Conservation (phyloP, 2,888 invertebrate genomes). For the Lingula anatina region DNA sequence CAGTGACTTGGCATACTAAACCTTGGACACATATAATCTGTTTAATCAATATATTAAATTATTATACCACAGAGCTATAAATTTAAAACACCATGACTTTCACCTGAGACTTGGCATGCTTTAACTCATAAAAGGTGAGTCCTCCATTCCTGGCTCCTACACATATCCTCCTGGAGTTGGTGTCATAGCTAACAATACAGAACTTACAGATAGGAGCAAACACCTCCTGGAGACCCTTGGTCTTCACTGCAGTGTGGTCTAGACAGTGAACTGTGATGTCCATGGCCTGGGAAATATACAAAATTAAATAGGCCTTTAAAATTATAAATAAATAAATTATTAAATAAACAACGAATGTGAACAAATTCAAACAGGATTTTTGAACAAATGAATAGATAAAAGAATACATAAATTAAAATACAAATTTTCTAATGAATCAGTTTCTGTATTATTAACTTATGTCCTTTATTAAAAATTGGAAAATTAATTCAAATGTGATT, state of each 20-base stretch:
- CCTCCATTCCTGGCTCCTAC: slow-evolving; percentile 91
- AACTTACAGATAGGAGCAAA: slow-evolving; percentile 94
- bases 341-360: background rate
- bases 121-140: slow-evolving; percentile 89
- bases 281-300: slow-evolving; percentile 66
- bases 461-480: no score
- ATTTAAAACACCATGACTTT: no score
- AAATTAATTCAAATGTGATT: no score
- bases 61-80: no score
- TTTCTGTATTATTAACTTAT: no score
- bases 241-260: slow-evolving; percentile 87
- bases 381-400: no score
- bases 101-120: slow-evolving; percentile 85
- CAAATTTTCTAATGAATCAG: no score
- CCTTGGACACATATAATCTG: no score
- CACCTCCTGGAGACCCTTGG: slow-evolving; percentile 81
- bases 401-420: no score
- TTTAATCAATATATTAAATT: no score
- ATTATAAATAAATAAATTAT: background rate
- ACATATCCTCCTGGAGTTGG: slow-evolving; percentile 85
- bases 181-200: slow-evolving; percentile 70
- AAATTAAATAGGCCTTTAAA: slow-evolving; percentile 1
- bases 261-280: slow-evolving; percentile 96
- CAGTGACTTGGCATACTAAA: no score
- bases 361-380: background rate